Evolutionary conservation across 2,113 vertebrate genomes (phyloP), one percentile per base, ranked within the genome.

Genomic region (Alligator mississippiensis): DNA sequence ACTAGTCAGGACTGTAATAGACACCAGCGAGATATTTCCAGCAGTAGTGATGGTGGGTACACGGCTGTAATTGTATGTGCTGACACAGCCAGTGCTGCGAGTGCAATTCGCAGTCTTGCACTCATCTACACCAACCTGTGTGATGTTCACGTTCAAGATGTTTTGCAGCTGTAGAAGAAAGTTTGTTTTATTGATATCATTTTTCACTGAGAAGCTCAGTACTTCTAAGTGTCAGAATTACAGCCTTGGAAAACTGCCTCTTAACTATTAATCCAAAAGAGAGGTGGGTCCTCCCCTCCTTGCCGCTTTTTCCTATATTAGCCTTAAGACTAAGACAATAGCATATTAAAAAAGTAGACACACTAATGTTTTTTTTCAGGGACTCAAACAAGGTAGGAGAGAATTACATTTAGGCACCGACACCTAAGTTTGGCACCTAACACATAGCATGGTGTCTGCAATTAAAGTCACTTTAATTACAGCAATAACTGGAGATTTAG

Each of bases 91-190:
- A 0, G 97, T 97, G 6, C 98, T 96, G 6, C 92, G 97, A 78
- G 96, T 91, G 93, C 99, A 99, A 96, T 98, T 98, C 3, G 97
- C 94, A 93, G 93, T 93, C 14, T 94, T 66, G 10, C 99, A 99
- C 75, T 98, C 98, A 60, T 99, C 98, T 57, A 98, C 97, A 2
- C 98, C 98, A 88, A 98, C 97, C 96, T 98, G 98, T 38, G 97
- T 97, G 90, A 99, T 97, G 90, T 96, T 97, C 90, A 98, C 94
- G 58, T 97, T 98, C 97, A 99, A 61, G 59, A 87, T 24, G 14
- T 97, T 97, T 97, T 99, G 98, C 98, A 99, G 61, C 99, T 99
- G 97, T 84, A 89, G 82, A 92, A 68, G 90, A 84, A 13, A 95
- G 92, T 91, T 30, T 72, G 10, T 70, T 84, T 59, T 34, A 81